Evolutionary conservation across 2,113 vertebrate genomes (phyloP), one percentile per base, ranked within the genome.

Genomic region (Pterocles burchelli): DNA sequence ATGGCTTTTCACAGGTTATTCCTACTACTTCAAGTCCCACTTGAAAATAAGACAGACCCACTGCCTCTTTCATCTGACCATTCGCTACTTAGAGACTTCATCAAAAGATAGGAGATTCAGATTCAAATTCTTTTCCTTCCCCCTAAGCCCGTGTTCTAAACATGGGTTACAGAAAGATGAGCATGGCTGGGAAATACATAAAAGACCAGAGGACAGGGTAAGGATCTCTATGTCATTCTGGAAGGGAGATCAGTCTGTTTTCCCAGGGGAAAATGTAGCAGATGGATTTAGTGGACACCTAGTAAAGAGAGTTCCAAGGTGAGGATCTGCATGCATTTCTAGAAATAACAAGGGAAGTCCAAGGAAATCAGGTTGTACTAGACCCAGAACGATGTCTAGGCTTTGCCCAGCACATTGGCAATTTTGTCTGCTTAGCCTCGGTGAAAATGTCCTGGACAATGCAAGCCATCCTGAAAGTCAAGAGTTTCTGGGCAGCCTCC

Each of bases 111-210:
- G 34, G 15, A 76, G 3, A 74, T 16, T 6, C 21, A 61, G 14
- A 57, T 22, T 46, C 9, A 55, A 66, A 43, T 59, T 5, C 11
- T 70, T 45, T 55, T 78, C 3, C 38, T 88, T 83, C 70, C 63
- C 58, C 33, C 74, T 74, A 67, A 74, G 19, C 4, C 13, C 20
- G 7, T 31, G 4, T 54, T 73, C 18, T 77, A 46, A 62, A 21
- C 12, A 24, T 20, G 14, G 6, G 5, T n/a, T 45, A 41, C 5
- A 80, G 43, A 52, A 71, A 83, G n/a, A 12, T 62, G 19, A 86
- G 2, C 0, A 0, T 41, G 22, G 16, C 25, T 61, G 16, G 22
- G 24, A 74, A 77, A 49, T 14, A 22, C 2, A 36, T 17, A 9
- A 3, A 67, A 85, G 11, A 62, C 43, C 41, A 80, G 31, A 63